phyloP scores from a whole-genome alignment of 1,140 invertebrate genomes.

The Oedothorax gibbosus region DNA sequence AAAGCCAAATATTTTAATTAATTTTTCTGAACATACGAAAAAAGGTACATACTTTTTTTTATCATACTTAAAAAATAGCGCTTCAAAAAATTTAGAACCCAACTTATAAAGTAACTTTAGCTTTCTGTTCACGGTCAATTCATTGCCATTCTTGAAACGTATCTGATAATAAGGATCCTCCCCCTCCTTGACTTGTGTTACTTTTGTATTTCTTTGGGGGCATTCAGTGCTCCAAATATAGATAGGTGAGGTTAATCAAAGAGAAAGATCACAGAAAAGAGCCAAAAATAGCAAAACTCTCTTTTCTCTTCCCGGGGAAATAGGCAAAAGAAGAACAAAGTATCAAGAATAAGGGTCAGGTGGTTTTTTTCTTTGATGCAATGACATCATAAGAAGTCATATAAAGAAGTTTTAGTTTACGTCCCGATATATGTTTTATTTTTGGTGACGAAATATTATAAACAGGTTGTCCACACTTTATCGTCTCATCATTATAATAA shows the following conservation, averaged over 20 bases:
- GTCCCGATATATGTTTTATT: no score
- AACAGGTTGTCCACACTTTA: no score
- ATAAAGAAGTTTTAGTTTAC: no score
- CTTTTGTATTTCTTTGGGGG: not conserved
- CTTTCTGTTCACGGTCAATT: not conserved
- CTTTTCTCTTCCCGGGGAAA: not conserved
- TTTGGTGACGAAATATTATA: no score
- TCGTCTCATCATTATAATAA: no score
- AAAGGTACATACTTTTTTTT: no score
- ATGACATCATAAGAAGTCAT: no score
- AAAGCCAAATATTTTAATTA: no score
- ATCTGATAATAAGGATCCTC: not conserved
- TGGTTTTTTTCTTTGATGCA: not conserved
- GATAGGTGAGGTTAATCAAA: slow-evolving; percentile 18
- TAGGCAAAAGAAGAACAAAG: not conserved
- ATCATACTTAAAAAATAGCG: no score
- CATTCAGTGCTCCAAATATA: slow-evolving; percentile 22
- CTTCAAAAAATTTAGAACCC: no score
- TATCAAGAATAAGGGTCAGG: not conserved
- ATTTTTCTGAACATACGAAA: no score
- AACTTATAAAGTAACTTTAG: no score
- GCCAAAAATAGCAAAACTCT: slow-evolving; percentile 16
- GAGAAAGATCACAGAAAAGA: not conserved
- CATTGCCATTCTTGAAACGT: slow-evolving; percentile 11
- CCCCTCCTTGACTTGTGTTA: not conserved